These are phyloP conservation scores for Rissa tridactyla DNA, from an alignment of 2,113 vertebrate species.

Conservation along the genomic window DNA sequence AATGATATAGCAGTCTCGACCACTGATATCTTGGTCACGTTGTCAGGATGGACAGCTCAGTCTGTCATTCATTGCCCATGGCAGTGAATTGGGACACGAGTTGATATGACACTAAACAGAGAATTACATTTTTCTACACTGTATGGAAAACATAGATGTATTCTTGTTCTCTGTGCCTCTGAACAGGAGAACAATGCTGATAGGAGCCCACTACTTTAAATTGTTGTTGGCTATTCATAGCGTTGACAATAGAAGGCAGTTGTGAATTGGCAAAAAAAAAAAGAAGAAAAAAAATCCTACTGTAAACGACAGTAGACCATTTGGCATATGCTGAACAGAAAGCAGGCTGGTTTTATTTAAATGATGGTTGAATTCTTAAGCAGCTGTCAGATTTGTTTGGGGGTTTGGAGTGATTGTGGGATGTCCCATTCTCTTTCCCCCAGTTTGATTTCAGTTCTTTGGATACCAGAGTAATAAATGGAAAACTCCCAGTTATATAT, in stretches of 20 bases:
- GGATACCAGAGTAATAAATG: background rate
- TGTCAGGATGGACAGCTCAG: slow-evolving; percentile 56
- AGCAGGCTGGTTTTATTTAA: background rate
- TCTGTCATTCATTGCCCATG: slow-evolving; percentile 55
- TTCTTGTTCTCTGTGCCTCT: slow-evolving; percentile 51
- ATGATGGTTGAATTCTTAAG: background rate
- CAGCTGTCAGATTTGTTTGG: background rate
- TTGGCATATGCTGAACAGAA: background rate
- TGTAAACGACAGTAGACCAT: slow-evolving; percentile 32
- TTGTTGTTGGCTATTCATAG: slow-evolving; percentile 22
- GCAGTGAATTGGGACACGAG: slow-evolving; percentile 9
- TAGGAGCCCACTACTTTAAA: slow-evolving; percentile 46
- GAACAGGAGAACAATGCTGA: slow-evolving; percentile 67
- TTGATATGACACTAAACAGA: slow-evolving; percentile 62
- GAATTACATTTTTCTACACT: slow-evolving; percentile 58
- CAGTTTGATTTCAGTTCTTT: background rate
- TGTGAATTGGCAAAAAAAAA: slow-evolving; percentile 10
- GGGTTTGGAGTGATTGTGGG: background rate
- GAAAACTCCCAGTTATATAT: background rate
- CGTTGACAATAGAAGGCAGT: slow-evolving; percentile 46
- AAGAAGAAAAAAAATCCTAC: background rate
- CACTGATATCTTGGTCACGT: slow-evolving; percentile 44
- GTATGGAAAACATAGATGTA: slow-evolving; percentile 48
- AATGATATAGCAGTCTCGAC: background rate
- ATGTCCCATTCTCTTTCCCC: background rate